These are phyloP conservation scores for Goniozus legneri DNA, from an alignment of 1,140 invertebrate species.

Conservation along the genomic window DNA sequence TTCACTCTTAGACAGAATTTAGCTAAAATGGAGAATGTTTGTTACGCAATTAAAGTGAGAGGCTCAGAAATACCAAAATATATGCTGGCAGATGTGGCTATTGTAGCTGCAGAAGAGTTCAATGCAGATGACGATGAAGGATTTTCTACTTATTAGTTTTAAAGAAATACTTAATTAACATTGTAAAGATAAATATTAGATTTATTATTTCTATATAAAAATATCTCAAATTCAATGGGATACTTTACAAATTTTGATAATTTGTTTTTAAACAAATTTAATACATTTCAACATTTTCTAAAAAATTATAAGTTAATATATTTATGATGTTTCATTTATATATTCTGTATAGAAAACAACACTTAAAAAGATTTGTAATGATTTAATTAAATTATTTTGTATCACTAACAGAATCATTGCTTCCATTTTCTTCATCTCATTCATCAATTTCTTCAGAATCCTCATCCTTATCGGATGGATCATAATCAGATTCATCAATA, in stretches of 20 bases:
- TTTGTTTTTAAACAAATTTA: too few relatives aligned
- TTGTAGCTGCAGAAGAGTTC: constrained; percentile 39
- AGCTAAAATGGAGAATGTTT: constrained; percentile 79
- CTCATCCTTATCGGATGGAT: constrained; percentile 27
- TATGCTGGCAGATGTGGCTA: constrained; percentile 61
- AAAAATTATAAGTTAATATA: not conserved
- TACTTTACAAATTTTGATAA: too few relatives aligned
- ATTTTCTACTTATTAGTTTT: constrained; percentile 38
- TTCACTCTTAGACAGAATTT: constrained; percentile 69
- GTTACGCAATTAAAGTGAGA: constrained; percentile 77
- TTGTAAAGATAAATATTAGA: not conserved
- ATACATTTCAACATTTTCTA: not conserved
- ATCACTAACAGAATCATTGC: constrained; percentile 6
- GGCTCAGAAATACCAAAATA: constrained; percentile 74
- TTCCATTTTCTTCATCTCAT: constrained; percentile 8
- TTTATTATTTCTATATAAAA: constrained; percentile 3
- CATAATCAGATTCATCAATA: constrained; percentile 42
- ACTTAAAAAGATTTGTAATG: not conserved
- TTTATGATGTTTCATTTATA: not conserved
- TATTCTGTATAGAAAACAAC: not conserved
- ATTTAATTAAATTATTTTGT: constrained; percentile 1
- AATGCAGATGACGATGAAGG: constrained; percentile 50
- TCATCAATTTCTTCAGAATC: constrained; percentile 25
- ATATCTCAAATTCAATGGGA: not conserved
- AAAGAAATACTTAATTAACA: constrained; percentile 5